Evolutionary conservation across 2,797 vertebrate genomes (phyloP), one percentile per base, ranked within the genome.

Genomic region (Lithobates pipiens): DNA sequence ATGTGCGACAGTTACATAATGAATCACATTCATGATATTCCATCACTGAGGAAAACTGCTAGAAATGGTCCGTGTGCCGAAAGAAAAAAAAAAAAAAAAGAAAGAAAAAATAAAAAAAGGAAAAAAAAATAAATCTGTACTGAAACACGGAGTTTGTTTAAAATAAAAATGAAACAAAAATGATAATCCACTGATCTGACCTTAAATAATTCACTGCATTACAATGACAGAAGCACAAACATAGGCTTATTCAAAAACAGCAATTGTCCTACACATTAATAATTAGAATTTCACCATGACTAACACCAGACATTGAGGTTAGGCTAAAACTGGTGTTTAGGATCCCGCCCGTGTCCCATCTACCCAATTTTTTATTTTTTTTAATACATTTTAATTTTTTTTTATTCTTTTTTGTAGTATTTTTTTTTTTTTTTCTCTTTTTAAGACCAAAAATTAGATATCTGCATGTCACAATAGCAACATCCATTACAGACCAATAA

Each of bases 1-100:
- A 95, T 97, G 98, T 98, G 98, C 96, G 96, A 98, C 96, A 96
- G 97, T 98, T 99, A 99, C 97, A 98, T 94, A 94, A 94, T 96
- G 96, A 99, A 97, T 99, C 97, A 98, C 97, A 98, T 98, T 97
- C 97, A 99, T 98, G 96, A 97, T 97, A 97, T 96, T 97, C 95
- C 96, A 96, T 97, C 97, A 99, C 97, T 96, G 95, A 96, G 96
- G 96, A 98, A 95, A 95, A 98, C 97, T 95, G 97, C 96, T 96
- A 97, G 96, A 96, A 94, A 97, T 97, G 97, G 97, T 99, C 97
- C 97, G 95, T 97, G 95, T 96, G 94, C 94, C 94, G 96, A 39
- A 39, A 39, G 1, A 39, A 39, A 36, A 36, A 94, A 93, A 95
- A 32, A 32, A 32, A 32, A 2, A 2, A 96, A 10, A 39, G 1